Base-by-base conservation (phyloP, 2,888 invertebrate genomes). In the Cremastinae sp. region DNA sequence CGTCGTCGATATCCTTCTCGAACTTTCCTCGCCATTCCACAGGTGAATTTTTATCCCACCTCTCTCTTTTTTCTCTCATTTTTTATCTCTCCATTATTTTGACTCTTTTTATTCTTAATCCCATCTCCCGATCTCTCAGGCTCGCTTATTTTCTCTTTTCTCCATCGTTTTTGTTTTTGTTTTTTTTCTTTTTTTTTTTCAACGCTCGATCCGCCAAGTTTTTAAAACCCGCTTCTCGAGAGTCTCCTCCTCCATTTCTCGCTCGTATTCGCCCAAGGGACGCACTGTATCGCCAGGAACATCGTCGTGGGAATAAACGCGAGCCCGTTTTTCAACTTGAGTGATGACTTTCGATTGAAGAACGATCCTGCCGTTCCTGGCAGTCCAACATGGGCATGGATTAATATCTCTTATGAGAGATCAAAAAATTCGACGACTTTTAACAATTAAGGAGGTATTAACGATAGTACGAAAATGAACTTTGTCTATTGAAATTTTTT, bases 41-140 rank as follows among this genome's bases (percentile, higher is more conserved):
- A 75, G 72, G 75, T 75, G 72, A 68, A 75, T 58, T 68, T 62
- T 62, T 71, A n/a, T n/a, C n/a, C 16, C 18, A 10, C 34, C 56
- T 36, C 28, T 12, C 45, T 34, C 68, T 72, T 68, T 72, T 68
- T n/a, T 68, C 28, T 41, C 43, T 34, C 8, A 0, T 10, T 41
- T 0, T 4, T 38, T 45, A 38, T 12, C 10, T 59, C 14, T n/a
- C n/a, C n/a, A n/a, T n/a, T n/a, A n/a, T n/a, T n/a, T n/a, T n/a
- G n/a, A n/a, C 51, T 58, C 28, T 18, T 0, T 34, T 28, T 22
- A 14, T 16, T 10, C 43, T n/a, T 47, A 45, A 34, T 43, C 10
- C 49, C 28, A 10, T 36, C 28, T 59, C 43, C 18, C 38, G 12
- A 64, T 73, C 34, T 36, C 41, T 18, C 43, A 12, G 41, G 41